Percentiles rank a stretch among this genome's conserved stretches.
These are phyloP conservation scores for Sciurus niger DNA, from an alignment of 2,113 vertebrate genomes.

Conservation along the genomic window DNA sequence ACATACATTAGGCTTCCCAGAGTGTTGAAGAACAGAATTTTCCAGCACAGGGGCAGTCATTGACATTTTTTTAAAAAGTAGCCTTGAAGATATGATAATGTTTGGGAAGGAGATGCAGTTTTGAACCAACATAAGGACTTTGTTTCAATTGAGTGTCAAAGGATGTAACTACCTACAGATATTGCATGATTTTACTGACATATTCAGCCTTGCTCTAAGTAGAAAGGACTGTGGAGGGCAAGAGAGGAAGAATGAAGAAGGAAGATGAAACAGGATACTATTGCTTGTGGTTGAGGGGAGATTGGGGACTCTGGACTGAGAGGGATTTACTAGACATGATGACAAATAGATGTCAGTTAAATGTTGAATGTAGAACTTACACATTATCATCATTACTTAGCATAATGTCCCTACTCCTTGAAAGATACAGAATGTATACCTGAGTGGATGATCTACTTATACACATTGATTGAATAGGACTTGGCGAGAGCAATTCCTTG, in stretches of 20 bases:
- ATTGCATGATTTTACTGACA: too few species aligned
- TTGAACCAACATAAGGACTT: not conserved
- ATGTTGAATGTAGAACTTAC: not conserved
- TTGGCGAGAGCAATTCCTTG: not conserved
- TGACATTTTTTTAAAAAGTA: not conserved
- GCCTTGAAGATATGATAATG: not conserved
- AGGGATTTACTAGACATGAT: not conserved
- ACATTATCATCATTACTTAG: not conserved
- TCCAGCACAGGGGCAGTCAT: rapidly evolving
- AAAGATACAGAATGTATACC: not conserved
- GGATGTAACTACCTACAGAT: not conserved
- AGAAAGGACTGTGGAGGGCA: not conserved
- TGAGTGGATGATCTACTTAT: not conserved
- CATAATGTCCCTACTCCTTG: not conserved
- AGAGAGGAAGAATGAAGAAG: not conserved
- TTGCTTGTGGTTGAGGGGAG: not conserved
- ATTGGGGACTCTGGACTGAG: too few species aligned
- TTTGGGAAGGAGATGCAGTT: not conserved
- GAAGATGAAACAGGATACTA: not conserved
- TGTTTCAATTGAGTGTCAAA: not conserved
- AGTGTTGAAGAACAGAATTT: too few species aligned
- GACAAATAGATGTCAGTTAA: not conserved
- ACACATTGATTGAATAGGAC: not conserved
- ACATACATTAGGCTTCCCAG: not conserved
- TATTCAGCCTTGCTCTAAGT: not conserved